Evolutionary conservation across 64 coral and sea anemone species (phyloP).

Genomic region (Porites lutea): DNA sequence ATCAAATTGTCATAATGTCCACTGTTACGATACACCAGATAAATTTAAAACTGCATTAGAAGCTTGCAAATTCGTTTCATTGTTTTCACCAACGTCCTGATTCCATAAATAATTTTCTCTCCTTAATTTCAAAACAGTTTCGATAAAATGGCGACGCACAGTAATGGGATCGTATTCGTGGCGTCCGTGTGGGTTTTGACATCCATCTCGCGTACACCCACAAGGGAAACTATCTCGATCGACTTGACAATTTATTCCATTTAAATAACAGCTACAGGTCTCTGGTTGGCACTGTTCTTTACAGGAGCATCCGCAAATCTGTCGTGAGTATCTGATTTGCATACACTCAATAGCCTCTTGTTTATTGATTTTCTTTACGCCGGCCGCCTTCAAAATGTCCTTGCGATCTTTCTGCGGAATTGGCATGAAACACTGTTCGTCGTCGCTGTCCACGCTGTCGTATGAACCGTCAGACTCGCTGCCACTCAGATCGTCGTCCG

Average conservation of each 20-base stretch:
- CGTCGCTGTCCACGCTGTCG: constrained; percentile 67
- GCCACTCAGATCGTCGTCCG: constrained; percentile 67
- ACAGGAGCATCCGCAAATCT: constrained; percentile 92
- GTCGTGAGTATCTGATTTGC: constrained; percentile 94
- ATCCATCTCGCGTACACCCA: constrained; percentile 78
- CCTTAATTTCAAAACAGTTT: constrained; percentile 84
- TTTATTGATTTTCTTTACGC: constrained; percentile 98
- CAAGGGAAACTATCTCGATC: constrained; percentile 92
- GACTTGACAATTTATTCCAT: constrained; percentile 95
- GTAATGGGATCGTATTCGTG: constrained; percentile 93
- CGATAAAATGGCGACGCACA: constrained; percentile 93
- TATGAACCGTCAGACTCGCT: constrained; percentile 78
- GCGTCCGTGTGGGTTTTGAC: constrained; percentile 83
- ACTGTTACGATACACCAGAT: background rate
- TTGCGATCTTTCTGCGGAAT: constrained; percentile 95
- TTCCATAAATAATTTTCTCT: constrained; percentile 89
- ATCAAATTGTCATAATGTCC: background rate
- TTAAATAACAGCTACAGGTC: constrained; percentile 83
- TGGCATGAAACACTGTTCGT: constrained; percentile 78
- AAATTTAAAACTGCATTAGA: background rate
- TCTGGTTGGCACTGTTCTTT: constrained; percentile 78
- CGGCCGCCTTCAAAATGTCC: constrained; percentile 97
- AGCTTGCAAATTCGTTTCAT: constrained; percentile 2
- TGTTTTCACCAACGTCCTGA: background rate
- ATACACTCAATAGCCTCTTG: constrained; percentile 94